Evolutionary conservation across 2,888 invertebrate genomes (phyloP).

Genomic region (Synergus gifuensis): DNA sequence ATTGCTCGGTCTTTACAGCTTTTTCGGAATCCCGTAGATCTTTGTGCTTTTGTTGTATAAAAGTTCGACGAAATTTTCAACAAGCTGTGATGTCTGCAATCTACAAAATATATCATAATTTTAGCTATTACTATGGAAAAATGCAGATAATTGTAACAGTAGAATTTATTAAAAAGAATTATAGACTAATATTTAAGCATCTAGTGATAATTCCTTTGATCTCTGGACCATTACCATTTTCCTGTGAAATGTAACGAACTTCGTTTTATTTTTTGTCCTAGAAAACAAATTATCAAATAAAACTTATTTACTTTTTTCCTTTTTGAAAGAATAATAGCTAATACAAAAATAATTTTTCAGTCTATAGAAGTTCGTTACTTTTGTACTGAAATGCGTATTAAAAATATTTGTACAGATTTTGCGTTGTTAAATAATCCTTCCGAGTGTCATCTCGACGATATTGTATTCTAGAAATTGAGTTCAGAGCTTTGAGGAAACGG

Average conservation of each 20-base stretch:
- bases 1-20: constrained; percentile 11
- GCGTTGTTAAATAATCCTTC: neutral
- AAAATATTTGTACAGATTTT: constrained; percentile 30
- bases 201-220: constrained; percentile 62
- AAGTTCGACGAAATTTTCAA: constrained; percentile 25
- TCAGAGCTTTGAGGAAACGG: neutral
- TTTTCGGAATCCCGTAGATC: constrained; percentile 8
- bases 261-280: neutral
- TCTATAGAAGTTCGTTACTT: constrained; percentile 23
- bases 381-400: constrained; percentile 3
- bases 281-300: neutral
- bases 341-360: neutral
- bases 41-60: constrained; percentile 17
- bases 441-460: constrained; percentile 8
- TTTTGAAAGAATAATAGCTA: neutral
- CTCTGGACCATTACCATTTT: constrained; percentile 61
- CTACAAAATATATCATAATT: constrained; percentile 26
- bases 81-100: constrained; percentile 24
- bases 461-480: constrained; percentile 39
- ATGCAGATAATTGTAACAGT: constrained; percentile 52
- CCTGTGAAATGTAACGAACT: constrained; percentile 23
- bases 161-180: constrained; percentile 15
- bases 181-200: constrained; percentile 18
- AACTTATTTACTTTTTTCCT: neutral
- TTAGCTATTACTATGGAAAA: constrained; percentile 1